These are phyloP conservation scores for Seira sanloemensis DNA, from an alignment of 2,888 invertebrate species.

Conservation along the genomic window DNA sequence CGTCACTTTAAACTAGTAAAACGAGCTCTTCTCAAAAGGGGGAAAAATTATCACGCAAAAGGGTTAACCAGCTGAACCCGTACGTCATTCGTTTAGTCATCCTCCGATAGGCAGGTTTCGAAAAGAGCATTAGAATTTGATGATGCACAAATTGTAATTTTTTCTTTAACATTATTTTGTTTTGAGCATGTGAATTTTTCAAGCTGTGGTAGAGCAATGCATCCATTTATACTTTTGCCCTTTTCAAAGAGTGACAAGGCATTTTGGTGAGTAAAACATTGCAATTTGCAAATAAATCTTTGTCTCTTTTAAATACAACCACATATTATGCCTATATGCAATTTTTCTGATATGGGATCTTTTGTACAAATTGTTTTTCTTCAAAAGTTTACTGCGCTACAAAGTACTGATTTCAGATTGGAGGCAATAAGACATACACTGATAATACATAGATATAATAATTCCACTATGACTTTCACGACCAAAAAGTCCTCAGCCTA, in stretches of 20 bases:
- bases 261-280: too few species aligned
- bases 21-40: neutral
- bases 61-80: neutral
- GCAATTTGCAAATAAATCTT: too few species aligned
- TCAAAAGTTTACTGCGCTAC: neutral
- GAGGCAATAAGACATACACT: neutral
- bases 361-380: neutral
- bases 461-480: slow-evolving; percentile 47
- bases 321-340: neutral
- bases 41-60: neutral
- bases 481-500: slow-evolving; percentile 24
- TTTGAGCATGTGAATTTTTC: too few species aligned
- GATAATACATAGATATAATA: neutral
- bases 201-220: too few species aligned
- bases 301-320: too few species aligned
- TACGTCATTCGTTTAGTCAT: neutral
- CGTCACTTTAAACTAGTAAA: neutral
- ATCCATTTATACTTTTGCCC: too few species aligned
- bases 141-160: too few species aligned
- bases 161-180: too few species aligned
- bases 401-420: neutral
- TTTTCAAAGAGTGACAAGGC: too few species aligned
- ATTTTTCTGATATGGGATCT: neutral
- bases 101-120: neutral
- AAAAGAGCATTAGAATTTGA: too few species aligned